phyloP scores from a whole-genome alignment of 2,113 vertebrate genomes.

The Aythya baeri region DNA sequence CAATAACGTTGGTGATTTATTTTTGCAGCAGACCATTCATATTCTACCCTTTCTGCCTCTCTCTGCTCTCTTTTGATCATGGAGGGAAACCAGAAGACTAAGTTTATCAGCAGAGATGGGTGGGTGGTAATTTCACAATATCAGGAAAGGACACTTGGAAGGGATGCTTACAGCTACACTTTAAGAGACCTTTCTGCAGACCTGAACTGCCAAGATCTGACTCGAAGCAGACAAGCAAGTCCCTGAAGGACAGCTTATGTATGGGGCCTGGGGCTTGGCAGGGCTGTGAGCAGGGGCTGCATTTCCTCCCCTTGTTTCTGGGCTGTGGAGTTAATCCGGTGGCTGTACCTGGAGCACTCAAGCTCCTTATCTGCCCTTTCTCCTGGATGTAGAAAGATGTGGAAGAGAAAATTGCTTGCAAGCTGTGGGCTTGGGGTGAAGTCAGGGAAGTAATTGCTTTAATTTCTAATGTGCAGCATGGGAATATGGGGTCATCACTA shows the following conservation, averaged over 20 bases:
- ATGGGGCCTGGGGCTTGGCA: background rate
- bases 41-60: background rate
- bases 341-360: background rate
- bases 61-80: background rate
- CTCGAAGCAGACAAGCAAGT: background rate
- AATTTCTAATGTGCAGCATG: background rate
- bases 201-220: background rate
- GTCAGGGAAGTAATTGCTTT: background rate
- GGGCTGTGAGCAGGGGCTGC: background rate
- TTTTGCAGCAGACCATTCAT: background rate
- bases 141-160: background rate
- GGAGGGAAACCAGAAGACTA: background rate
- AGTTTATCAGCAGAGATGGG: background rate
- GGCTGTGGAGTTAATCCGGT: background rate
- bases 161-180: background rate
- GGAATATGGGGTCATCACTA: background rate
- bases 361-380: background rate
- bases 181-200: background rate
- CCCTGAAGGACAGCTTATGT: background rate
- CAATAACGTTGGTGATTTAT: background rate
- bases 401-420: background rate
- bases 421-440: background rate
- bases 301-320: background rate
- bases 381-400: background rate
- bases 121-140: background rate